Evolutionary conservation across 2,113 vertebrate genomes (phyloP), one percentile per base, ranked within the genome.

Genomic region (Gavia stellata): DNA sequence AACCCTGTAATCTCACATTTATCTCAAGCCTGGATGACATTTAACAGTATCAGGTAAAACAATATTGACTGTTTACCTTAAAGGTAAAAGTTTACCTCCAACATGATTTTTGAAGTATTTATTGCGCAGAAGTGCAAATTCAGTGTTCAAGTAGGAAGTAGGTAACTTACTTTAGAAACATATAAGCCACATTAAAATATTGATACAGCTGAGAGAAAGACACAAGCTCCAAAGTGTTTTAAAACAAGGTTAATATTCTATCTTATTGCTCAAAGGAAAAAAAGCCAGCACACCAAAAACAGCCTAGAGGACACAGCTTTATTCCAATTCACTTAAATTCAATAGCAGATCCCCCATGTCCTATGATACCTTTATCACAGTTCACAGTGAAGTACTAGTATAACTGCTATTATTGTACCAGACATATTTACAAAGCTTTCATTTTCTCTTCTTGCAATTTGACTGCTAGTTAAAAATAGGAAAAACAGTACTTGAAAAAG

Each of bases 401-500:
- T 16, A 80, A 87, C 28, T 75, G 70, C 28, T 66, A 33, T 33
- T 40, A 50, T 29, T 65, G 36, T 10, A 70, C 31, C 14, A 72
- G 20, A 17, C 34, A 38, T 47, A 59, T 72, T 93, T 75, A 83
- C 73, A 90, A 77, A 81, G 50, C 21, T 49, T 88, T 82, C 26
- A 17, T 62, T 81, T 72, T 77, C 70, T 88, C 23, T 36, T 36
- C 81, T 77, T 94, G 59, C 55, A 83, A 74, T 83, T 66, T 85
- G 56, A 73, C 81, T 83, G 62, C 75, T 74, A 17, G 36, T 78
- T 50, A 66, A 92, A 94, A 90, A 82, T 28, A 90, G 31, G 33
- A 92, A 96, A 96, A 95, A 28, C 63, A 67, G 47, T 56, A 87
- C 36, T 72, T 90, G 90, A 91, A 95, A 95, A 92, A 91, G 81